These are phyloP conservation scores for Benthosema pterotum DNA, from an alignment of 2,797 vertebrate genomes.

Conservation along the genomic window DNA sequence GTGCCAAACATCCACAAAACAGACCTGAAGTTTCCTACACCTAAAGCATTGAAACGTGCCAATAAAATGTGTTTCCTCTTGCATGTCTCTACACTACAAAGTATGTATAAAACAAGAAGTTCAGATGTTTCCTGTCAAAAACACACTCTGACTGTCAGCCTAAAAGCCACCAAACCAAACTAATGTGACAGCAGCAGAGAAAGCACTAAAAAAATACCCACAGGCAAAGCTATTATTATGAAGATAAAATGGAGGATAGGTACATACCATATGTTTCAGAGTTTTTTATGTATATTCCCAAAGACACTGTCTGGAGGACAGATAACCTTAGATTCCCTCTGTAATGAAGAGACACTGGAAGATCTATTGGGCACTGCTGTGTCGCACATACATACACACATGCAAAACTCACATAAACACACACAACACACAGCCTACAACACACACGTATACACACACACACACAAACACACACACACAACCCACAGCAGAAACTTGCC, in stretches of 20 bases:
- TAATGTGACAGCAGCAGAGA: too few relatives aligned
- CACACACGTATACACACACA: constrained; percentile 19
- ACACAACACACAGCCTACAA: constrained; percentile 5
- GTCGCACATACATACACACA: constrained; percentile 35
- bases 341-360: constrained; percentile 33
- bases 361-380: constrained; percentile 27
- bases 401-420: constrained; percentile 23
- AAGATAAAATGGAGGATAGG: constrained; percentile 29
- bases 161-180: too few relatives aligned
- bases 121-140: too few relatives aligned
- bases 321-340: constrained; percentile 49
- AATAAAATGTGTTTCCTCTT: too few relatives aligned
- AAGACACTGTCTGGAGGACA: constrained; percentile 32
- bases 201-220: constrained; percentile 3
- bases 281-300: constrained; percentile 37
- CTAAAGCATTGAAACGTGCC: too few relatives aligned
- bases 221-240: constrained; percentile 32
- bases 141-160: too few relatives aligned
- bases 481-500: constrained; percentile 51
- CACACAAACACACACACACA: constrained; percentile 39
- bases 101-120: too few relatives aligned
- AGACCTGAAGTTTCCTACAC: too few relatives aligned
- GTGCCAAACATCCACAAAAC: too few relatives aligned
- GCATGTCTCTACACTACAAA: not conserved
- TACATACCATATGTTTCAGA: constrained; percentile 79